Evolutionary conservation across 1,140 invertebrate genomes (phyloP).

Genomic region (Drosophila erecta): DNA sequence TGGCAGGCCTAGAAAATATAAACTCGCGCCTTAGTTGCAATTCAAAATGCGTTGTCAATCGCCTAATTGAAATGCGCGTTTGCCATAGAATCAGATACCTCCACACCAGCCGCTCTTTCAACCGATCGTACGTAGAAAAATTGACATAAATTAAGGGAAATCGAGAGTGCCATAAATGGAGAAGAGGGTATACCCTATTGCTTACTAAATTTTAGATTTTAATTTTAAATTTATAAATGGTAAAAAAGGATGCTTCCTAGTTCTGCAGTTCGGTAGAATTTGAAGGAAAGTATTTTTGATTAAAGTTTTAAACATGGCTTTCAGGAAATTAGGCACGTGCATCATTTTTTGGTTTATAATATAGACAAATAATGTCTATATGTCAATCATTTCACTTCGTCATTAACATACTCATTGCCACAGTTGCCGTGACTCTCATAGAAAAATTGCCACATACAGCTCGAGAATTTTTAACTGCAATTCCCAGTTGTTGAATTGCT

Average conservation of each 20-base stretch:
- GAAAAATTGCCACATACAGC: constrained; percentile 14
- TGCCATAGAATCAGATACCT: constrained; percentile 11
- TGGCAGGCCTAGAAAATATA: not conserved
- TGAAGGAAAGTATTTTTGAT: no score
- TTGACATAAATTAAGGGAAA: constrained; percentile 34
- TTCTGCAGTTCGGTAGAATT: no score
- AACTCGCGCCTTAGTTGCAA: constrained; percentile 4
- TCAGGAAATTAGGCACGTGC: no score
- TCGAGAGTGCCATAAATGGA: not conserved
- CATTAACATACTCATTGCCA: constrained; percentile 26
- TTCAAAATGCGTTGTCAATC: constrained; percentile 23
- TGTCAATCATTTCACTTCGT: constrained; percentile 25
- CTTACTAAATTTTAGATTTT: not conserved
- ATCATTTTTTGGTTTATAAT: no score
- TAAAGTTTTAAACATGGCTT: no score
- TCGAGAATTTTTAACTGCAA: constrained; percentile 6
- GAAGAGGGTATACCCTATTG: constrained; percentile 13
- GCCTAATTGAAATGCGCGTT: constrained; percentile 53
- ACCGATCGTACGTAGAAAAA: constrained; percentile 35
- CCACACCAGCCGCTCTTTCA: not conserved
- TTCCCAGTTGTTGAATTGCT: constrained; percentile 2
- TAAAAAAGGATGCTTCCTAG: no score
- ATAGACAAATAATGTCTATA: constrained; percentile 11
- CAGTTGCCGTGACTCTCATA: not conserved
- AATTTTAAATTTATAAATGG: no score